Conservation (phyloP, 2,113 vertebrate genomes). For the Dasyurus viverrinus region DNA sequence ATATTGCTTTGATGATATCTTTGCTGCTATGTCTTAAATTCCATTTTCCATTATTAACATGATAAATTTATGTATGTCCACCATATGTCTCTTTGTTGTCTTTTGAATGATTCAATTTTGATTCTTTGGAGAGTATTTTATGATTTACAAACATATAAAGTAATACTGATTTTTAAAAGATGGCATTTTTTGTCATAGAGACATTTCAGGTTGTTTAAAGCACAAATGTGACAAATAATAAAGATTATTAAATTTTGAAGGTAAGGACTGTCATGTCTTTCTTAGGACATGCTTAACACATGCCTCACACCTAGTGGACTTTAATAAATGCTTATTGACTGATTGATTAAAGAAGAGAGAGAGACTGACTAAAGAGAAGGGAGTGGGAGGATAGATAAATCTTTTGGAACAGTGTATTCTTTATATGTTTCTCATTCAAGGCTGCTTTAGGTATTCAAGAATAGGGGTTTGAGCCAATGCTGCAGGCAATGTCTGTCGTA, state of each 20-base stretch:
- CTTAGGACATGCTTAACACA: neutral
- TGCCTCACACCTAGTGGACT: neutral
- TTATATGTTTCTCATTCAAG: conserved; percentile 51
- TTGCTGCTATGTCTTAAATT: neutral
- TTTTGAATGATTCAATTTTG: neutral
- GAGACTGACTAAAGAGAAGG: conserved; percentile 1
- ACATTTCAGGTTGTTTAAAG: neutral
- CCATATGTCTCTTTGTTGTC: neutral
- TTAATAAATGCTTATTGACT: neutral
- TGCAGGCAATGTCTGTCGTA: conserved; percentile 49
- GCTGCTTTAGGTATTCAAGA: conserved; percentile 71
- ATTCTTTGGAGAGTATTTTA: neutral
- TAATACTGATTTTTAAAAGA: neutral
- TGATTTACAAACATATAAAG: neutral
- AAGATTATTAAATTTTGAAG: neutral
- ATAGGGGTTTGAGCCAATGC: conserved; percentile 48
- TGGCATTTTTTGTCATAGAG: neutral
- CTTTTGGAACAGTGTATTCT: conserved; percentile 57
- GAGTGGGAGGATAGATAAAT: conserved; percentile 56
- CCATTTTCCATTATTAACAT: neutral
- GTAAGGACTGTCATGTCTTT: neutral
- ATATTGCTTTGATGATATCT: neutral
- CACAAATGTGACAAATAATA: conserved; percentile 43
- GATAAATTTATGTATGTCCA: neutral
- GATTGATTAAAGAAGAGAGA: neutral